These are phyloP conservation scores for Carposina sasakii DNA, from an alignment of 1,140 invertebrate genomes.

Conservation along the genomic window DNA sequence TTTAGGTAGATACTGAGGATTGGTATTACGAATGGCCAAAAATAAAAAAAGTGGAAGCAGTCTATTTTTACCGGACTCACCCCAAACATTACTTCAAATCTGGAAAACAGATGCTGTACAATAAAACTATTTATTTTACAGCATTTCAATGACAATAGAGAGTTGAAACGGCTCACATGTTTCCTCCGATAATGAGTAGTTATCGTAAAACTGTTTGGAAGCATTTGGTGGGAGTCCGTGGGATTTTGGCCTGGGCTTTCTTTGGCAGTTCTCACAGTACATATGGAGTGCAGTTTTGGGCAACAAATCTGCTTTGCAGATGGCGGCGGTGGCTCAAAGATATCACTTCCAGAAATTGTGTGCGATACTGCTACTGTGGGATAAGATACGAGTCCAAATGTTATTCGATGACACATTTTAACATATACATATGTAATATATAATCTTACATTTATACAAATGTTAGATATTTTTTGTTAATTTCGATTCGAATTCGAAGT, in stretches of 20 bases:
- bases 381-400: background rate
- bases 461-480: too few relatives aligned
- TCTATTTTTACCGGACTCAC: background rate
- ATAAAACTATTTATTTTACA: slow-evolving; percentile 31
- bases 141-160: too few relatives aligned
- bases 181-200: slow-evolving; percentile 15
- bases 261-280: slow-evolving; percentile 55
- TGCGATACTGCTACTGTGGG: background rate
- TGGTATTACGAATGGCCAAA: too few relatives aligned
- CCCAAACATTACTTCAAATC: slow-evolving; percentile 3
- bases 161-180: too few relatives aligned
- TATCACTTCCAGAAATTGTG: slow-evolving; percentile 42
- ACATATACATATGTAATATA: background rate
- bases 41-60: too few relatives aligned
- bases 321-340: slow-evolving; percentile 43
- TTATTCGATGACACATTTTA: background rate
- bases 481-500: too few relatives aligned
- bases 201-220: slow-evolving; percentile 31
- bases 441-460: background rate
- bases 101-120: slow-evolving; percentile 23
- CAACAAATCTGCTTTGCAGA: slow-evolving; percentile 60
- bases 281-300: slow-evolving; percentile 60
- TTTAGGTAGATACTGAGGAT: too few relatives aligned
- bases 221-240: too few relatives aligned
- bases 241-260: too few relatives aligned